Conservation (phyloP, 2,113 vertebrate species). For the Ochotona curzoniae region DNA sequence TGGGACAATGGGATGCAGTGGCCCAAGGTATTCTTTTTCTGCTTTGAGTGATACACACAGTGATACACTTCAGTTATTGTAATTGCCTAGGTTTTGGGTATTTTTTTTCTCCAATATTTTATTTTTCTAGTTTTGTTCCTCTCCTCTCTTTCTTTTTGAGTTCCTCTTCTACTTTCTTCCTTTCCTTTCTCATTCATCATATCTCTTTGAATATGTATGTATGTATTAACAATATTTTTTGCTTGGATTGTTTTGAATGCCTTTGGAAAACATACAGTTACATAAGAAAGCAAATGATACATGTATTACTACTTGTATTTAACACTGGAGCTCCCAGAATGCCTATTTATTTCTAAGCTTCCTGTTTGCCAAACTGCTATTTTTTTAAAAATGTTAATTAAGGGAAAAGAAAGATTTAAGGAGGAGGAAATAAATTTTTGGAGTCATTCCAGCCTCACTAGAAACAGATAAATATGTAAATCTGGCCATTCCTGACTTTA, state of each 20-base stretch:
- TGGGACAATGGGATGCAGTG: background rate
- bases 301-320: constrained; percentile 28
- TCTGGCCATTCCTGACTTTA: background rate
- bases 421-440: background rate
- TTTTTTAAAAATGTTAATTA: background rate
- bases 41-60: constrained; percentile 19
- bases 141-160: too few relatives aligned
- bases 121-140: background rate
- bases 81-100: constrained; percentile 24
- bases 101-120: constrained; percentile 33
- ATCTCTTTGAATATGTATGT: background rate
- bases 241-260: constrained; percentile 22
- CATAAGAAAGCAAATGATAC: constrained; percentile 38
- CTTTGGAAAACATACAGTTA: background rate
- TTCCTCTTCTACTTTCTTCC: background rate
- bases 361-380: background rate
- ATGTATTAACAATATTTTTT: background rate
- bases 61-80: background rate
- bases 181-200: background rate
- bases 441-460: background rate
- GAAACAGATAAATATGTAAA: background rate
- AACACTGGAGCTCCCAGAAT: background rate
- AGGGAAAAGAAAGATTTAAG: constrained; percentile 1
- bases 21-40: background rate
- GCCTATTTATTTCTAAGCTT: constrained; percentile 12